A percentile compares a stretch with the other conserved stretches of the same genome.
phyloP scores from a whole-genome alignment of 1,140 invertebrate species.

The Mercenaria mercenaria region DNA sequence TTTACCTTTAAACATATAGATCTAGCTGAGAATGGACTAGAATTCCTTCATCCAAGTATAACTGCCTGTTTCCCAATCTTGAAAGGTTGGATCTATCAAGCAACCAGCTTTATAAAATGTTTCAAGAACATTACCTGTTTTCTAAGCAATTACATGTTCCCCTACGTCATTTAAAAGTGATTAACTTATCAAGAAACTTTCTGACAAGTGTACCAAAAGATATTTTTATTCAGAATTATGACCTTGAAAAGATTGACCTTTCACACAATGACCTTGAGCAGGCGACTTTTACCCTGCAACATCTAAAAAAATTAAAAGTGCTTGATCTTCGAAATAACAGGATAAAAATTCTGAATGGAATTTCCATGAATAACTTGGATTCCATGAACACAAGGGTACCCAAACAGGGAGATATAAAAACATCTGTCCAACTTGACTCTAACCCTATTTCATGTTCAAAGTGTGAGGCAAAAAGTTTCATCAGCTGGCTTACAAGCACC shows the following conservation, averaged over 20 bases:
- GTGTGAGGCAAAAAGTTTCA: not conserved
- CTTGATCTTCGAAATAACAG: not conserved
- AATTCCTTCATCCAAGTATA: constrained; percentile 34
- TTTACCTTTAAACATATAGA: not conserved
- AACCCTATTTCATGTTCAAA: not conserved
- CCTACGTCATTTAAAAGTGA: not conserved
- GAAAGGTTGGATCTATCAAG: constrained; percentile 8
- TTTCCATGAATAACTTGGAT: not conserved
- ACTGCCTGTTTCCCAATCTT: not conserved
- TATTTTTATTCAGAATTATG: not conserved
- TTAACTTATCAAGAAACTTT: not conserved
- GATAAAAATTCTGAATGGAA: not conserved
- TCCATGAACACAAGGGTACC: not conserved
- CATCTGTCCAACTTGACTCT: not conserved
- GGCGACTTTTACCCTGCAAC: not conserved
- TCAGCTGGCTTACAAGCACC: not conserved
- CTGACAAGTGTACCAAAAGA: not conserved
- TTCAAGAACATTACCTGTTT: not conserved
- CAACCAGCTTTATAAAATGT: constrained; percentile 2
- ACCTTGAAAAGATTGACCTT: not conserved
- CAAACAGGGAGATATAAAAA: no score
- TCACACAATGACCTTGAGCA: not conserved
- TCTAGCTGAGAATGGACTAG: not conserved
- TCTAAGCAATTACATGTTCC: not conserved
- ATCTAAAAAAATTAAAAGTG: not conserved